Evolutionary conservation across 2,113 vertebrate genomes (phyloP).

Genomic region (Rhombomys opimus): DNA sequence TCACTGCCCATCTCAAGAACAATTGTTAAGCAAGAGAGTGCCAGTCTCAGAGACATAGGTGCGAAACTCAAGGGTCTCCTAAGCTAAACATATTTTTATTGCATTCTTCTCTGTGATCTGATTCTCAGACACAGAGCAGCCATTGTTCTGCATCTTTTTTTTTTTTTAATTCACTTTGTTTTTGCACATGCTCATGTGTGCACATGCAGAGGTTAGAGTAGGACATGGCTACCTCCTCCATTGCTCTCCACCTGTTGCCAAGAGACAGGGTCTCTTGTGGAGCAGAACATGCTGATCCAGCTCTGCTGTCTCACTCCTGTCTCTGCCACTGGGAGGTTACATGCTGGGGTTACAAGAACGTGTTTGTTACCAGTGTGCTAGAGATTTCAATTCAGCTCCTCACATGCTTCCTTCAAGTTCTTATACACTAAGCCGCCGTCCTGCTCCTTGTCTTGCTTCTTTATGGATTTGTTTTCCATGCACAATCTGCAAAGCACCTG

Average conservation of each 20-base stretch:
- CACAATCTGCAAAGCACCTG: not conserved
- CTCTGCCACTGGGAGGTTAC: not conserved
- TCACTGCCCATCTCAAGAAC: not conserved
- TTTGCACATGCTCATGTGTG: too few relatives aligned
- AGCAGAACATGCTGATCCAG: not conserved
- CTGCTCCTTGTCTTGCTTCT: not conserved
- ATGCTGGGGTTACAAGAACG: not conserved
- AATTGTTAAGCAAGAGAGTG: conserved; percentile 27
- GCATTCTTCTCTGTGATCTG: not conserved
- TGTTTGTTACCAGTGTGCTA: not conserved
- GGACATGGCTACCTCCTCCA: not conserved
- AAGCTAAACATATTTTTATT: conserved; percentile 40
- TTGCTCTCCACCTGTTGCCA: too few relatives aligned
- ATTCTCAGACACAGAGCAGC: not conserved
- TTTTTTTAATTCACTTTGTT: not conserved
- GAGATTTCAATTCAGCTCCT: not conserved
- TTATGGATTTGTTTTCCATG: not conserved
- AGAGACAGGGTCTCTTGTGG: not conserved
- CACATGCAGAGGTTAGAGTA: not conserved
- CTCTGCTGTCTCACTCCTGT: not conserved
- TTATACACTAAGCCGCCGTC: not conserved
- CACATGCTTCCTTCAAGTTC: not conserved
- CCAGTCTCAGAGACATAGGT: not conserved
- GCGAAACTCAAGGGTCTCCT: not conserved
- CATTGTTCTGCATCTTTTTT: not conserved